Percentiles rank a stretch among this genome's conserved stretches.
Evolutionary conservation across 2,888 invertebrate genomes (phyloP).

Genomic region (Spatulosminthurus flaviceps): DNA sequence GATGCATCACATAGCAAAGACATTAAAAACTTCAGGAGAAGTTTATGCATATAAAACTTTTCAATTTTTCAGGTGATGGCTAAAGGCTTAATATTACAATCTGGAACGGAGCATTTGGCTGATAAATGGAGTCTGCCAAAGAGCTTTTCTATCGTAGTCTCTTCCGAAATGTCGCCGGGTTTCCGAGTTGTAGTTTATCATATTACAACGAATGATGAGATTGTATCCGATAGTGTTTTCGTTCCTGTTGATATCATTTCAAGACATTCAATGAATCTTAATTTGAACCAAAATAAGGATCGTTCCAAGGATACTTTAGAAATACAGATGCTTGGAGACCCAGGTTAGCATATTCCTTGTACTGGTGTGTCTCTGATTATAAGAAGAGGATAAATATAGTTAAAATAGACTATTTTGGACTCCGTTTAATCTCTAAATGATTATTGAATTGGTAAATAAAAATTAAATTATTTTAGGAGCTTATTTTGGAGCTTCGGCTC

Average conservation of each 20-base stretch:
- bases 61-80: slow-evolving; percentile 67
- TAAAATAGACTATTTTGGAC: no score
- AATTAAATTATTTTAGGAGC: slow-evolving; percentile 65
- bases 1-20: no score
- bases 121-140: slow-evolving; percentile 64
- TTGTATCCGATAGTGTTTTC: slow-evolving; percentile 69
- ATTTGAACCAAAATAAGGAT: slow-evolving; percentile 71
- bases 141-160: slow-evolving; percentile 69
- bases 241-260: slow-evolving; percentile 70
- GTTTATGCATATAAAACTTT: neutral
- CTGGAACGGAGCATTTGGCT: slow-evolving; percentile 64
- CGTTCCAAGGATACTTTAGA: slow-evolving; percentile 70
- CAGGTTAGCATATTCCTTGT: slow-evolving; percentile 65
- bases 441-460: no score
- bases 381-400: no score
- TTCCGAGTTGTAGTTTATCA: slow-evolving; percentile 69
- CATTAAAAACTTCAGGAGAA: neutral
- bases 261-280: slow-evolving; percentile 68
- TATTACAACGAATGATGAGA: slow-evolving; percentile 67
- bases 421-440: no score
- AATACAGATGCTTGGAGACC: slow-evolving; percentile 67
- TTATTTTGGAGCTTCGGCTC: slow-evolving; percentile 69
- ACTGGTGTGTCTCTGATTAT: no score
- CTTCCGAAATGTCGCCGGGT: slow-evolving; percentile 71
- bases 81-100: slow-evolving; percentile 68